phyloP scores from a whole-genome alignment of 2,888 invertebrate species.

The Ormia ochracea region DNA sequence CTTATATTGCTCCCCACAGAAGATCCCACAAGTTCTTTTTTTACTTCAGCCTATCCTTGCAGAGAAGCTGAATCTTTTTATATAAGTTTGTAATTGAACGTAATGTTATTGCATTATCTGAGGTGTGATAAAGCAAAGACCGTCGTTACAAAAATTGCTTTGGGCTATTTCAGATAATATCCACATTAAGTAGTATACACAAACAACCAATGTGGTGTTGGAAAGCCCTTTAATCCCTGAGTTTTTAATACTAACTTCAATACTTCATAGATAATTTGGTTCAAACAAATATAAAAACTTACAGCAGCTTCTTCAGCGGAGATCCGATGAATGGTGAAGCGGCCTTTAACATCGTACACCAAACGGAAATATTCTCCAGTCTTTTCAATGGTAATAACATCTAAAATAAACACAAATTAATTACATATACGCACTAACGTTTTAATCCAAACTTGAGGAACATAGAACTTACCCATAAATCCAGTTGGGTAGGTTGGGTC shows the following conservation, averaged over 20 bases:
- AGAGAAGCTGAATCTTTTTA: no score
- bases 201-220: constrained; percentile 37
- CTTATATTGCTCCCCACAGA: no score
- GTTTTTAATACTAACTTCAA: not conserved
- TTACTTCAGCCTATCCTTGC: no score
- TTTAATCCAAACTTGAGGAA: not conserved
- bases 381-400: constrained; percentile 98
- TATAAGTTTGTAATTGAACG: constrained; percentile 72
- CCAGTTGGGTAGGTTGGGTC: constrained; percentile 98
- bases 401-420: constrained; percentile 78
- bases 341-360: constrained; percentile 98
- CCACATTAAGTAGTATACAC: constrained; percentile 15
- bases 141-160: constrained; percentile 76
- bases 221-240: constrained; percentile 28
- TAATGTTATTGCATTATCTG: constrained; percentile 73
- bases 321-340: constrained; percentile 98
- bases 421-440: not conserved
- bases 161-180: constrained; percentile 62
- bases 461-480: constrained; percentile 92
- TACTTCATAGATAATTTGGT: not conserved
- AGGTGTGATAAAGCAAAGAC: constrained; percentile 71
- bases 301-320: constrained; percentile 98
- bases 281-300: constrained; percentile 63
- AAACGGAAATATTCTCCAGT: constrained; percentile 98
- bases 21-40: no score